Conservation (phyloP, 2,888 invertebrate genomes). For the Himalopsyche anomala region DNA sequence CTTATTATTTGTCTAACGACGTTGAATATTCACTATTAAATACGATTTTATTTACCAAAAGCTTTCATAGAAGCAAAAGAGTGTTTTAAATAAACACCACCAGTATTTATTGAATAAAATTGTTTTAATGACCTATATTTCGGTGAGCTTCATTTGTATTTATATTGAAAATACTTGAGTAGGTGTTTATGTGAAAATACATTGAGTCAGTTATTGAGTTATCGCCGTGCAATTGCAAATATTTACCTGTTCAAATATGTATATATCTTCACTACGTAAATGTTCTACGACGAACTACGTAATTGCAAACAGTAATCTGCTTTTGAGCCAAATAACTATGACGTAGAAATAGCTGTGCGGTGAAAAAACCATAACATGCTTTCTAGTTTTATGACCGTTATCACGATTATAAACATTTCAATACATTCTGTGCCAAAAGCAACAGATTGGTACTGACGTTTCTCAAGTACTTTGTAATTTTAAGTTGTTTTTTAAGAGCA, state of each 20-base stretch:
- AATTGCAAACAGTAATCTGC: background rate
- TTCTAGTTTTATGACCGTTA: background rate
- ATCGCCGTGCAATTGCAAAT: background rate
- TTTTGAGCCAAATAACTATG: constrained; percentile 5
- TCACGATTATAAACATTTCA: constrained; percentile 19
- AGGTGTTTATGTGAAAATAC: no score
- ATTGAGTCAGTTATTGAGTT: no score
- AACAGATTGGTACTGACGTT: background rate
- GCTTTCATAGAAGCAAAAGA: no score
- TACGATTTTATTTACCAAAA: no score
- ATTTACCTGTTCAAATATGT: constrained; percentile 8
- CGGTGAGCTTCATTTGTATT: no score
- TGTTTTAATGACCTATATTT: no score
- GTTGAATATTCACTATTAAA: no score
- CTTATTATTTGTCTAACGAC: no score
- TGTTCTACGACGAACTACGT: background rate
- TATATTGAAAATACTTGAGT: no score
- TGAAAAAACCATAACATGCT: background rate
- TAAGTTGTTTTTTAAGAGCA: background rate
- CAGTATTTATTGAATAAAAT: no score
- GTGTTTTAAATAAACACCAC: no score
- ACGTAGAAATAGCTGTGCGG: background rate
- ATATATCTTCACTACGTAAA: background rate
- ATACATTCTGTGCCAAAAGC: constrained; percentile 4
- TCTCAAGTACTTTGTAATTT: background rate